Conservation (phyloP, 2,888 invertebrate genomes). For the Cepaea hortensis region DNA sequence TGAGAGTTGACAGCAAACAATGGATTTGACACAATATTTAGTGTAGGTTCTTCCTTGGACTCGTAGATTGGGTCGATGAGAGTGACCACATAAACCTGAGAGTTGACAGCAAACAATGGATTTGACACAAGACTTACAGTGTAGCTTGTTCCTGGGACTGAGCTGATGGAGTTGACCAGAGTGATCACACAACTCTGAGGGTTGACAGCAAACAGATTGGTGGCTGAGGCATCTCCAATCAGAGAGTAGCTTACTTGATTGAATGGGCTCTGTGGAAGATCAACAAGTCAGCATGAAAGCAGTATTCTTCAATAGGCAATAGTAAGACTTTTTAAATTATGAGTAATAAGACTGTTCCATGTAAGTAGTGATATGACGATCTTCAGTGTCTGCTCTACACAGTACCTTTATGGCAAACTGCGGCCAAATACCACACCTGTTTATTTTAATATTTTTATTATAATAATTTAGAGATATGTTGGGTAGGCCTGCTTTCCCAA, state of each 20-base stretch:
- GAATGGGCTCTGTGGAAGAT: slow-evolving; percentile 57
- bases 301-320: background rate
- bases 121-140: slow-evolving; percentile 20
- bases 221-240: slow-evolving; percentile 56
- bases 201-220: slow-evolving; percentile 57
- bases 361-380: no score
- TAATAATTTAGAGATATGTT: no score
- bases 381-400: no score
- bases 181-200: slow-evolving; percentile 30
- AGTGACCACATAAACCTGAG: no score
- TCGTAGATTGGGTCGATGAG: no score
- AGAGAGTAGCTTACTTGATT: slow-evolving; percentile 54
- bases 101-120: background rate
- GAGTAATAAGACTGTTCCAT: no score
- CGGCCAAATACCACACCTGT: no score
- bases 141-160: slow-evolving; percentile 1
- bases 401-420: no score
- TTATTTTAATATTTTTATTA: no score
- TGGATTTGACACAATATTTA: no score
- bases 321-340: background rate
- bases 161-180: slow-evolving; percentile 11
- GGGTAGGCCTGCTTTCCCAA: no score
- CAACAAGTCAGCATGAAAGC: background rate
- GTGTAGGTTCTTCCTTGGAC: no score
- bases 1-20: slow-evolving; percentile 54